Evolutionary conservation across 2,888 invertebrate species (phyloP), one percentile per base, ranked within the genome.

Genomic region (Spialia ferax): DNA sequence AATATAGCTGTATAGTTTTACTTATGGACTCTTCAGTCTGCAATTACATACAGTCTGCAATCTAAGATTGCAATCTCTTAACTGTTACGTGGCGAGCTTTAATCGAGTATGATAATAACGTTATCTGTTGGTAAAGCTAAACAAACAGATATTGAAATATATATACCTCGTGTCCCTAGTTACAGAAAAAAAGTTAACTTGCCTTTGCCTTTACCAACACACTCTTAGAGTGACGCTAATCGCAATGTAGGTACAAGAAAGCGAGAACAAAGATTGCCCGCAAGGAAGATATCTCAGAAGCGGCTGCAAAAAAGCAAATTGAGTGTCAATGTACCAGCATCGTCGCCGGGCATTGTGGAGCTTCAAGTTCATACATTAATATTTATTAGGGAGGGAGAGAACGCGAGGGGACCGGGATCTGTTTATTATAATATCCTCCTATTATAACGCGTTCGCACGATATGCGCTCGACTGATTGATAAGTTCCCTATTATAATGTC

Each of bases 391-490:
- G 88, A 87, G 88, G 86, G 85, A 80, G 71, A 69, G 45, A 18
- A 74, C 75, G 77, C 74, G 86, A 88, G 91, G 90, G 91, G 90
- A 79, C 87, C 84, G 83, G 82, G 87, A 87, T 89, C 91, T 90
- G 91, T 93, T 93, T 92, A 93, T 91, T 93, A 91, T 93, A 91
- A 93, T 93, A 90, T 93, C 93, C 93, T 86, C 87, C 81, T 88
- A 92, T 91, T 91, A 91, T 91, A 88, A 89, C 89, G 89, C 89
- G 91, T 89, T 92, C 92, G 90, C 92, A 92, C 92, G 93, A 89
- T 86, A 83, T 78, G 76, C 75, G 79, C 81, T 81, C 77, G 75
- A 75, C 81, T 84, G 87, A 88, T 88, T 91, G 85, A 84, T 88
- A 82, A 80, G 79, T 80, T 78, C 66, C 61, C 61, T 56, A 62